Conservation (phyloP, 2,113 vertebrate genomes). For the Capreolus pygargus region DNA sequence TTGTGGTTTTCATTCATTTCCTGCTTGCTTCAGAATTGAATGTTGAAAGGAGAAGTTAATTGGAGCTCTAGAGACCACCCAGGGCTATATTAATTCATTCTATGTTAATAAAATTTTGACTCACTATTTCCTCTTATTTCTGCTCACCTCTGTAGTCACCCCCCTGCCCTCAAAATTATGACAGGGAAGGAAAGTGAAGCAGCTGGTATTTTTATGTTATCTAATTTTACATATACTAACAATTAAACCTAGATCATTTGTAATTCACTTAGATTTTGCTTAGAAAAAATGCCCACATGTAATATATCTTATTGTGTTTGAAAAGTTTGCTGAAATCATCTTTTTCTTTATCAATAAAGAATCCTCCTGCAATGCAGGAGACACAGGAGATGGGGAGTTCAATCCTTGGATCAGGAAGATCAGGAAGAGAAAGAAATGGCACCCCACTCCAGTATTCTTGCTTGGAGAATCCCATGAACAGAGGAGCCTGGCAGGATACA, state of each 20-base stretch:
- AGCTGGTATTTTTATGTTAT: not conserved
- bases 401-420: not conserved
- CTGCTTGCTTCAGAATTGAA: not conserved
- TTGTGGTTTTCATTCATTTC: not conserved
- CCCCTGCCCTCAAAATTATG: not conserved
- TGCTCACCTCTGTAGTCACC: not conserved
- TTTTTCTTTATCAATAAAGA: not conserved
- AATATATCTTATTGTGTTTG: not conserved
- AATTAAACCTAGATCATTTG: not conserved
- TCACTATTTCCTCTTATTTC: not conserved
- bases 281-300: not conserved
- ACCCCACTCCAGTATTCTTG: not conserved
- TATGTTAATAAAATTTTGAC: not conserved
- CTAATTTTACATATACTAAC: not conserved
- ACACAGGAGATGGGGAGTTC: not conserved
- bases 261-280: not conserved
- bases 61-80: not conserved
- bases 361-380: not conserved
- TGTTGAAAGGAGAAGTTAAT: not conserved
- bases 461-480: not conserved
- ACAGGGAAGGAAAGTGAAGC: not conserved
- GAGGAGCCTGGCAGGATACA: not conserved
- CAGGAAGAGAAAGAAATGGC: not conserved
- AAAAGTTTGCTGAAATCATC: not conserved
- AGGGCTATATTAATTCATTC: conserved; percentile 22